Evolutionary conservation across 2,113 vertebrate species (phyloP).

Genomic region (Neolamprologus sp.): DNA sequence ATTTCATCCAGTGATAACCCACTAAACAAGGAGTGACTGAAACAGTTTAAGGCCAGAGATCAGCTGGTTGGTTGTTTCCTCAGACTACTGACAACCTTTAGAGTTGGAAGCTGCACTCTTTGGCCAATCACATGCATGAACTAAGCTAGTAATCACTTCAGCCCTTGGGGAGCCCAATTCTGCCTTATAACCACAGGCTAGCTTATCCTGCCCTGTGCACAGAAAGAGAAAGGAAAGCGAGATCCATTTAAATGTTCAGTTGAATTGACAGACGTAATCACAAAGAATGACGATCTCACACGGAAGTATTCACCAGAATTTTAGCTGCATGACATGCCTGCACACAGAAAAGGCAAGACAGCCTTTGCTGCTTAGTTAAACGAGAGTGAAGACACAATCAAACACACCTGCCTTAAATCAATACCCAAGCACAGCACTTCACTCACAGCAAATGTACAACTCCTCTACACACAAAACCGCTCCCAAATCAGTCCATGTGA

Average conservation of each 20-base stretch:
- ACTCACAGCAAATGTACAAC: neutral
- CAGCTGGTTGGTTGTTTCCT: neutral
- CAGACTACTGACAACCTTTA: neutral
- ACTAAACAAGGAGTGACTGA: neutral
- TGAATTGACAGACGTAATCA: neutral
- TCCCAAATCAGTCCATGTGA: neutral
- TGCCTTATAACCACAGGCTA: neutral
- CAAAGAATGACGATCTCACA: neutral
- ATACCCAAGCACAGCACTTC: neutral
- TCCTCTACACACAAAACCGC: neutral
- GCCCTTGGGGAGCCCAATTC: neutral
- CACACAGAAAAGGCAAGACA: neutral
- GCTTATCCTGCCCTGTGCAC: neutral
- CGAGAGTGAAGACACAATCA: neutral
- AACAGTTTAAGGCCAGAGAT: neutral
- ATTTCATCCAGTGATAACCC: neutral
- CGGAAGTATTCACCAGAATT: neutral
- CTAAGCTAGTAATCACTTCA: neutral
- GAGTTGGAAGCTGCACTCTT: neutral
- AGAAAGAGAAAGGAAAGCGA: neutral
- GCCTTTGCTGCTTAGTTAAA: neutral
- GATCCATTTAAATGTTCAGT: neutral
- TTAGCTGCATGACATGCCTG: neutral
- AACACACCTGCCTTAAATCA: neutral
- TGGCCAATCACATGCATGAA: neutral